Conservation (phyloP, 2,888 invertebrate species). For the Erebia aethiops region DNA sequence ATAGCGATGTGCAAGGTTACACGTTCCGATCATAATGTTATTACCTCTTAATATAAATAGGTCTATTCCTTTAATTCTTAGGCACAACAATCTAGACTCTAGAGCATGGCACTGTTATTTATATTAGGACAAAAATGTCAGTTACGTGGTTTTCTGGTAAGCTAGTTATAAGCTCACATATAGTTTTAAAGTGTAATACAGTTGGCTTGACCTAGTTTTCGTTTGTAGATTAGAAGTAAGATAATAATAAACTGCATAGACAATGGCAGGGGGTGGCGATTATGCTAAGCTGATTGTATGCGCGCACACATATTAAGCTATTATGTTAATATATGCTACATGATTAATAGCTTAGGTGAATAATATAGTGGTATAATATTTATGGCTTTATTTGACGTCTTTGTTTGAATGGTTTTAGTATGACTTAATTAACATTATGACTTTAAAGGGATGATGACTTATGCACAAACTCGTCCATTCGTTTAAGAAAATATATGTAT, state of each 20-base stretch:
- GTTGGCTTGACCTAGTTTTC: constrained; percentile 48
- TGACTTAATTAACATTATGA: constrained; percentile 20
- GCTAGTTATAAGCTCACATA: constrained; percentile 34
- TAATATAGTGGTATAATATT: constrained; percentile 24
- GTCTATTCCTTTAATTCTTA: neutral
- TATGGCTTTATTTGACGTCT: constrained; percentile 27
- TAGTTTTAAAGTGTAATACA: constrained; percentile 48
- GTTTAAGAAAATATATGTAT: neutral
- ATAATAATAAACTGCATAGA: constrained; percentile 48
- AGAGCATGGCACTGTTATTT: neutral
- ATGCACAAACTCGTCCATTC: neutral
- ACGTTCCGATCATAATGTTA: neutral
- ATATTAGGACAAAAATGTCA: constrained; percentile 17
- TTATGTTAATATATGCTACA: constrained; percentile 36
- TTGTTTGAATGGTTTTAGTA: constrained; percentile 21
- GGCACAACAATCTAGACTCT: neutral
- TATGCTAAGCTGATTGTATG: constrained; percentile 46
- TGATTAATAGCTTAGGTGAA: constrained; percentile 23
- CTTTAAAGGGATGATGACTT: constrained; percentile 4
- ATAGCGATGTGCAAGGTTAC: neutral
- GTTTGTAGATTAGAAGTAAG: constrained; percentile 48
- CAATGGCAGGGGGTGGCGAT: constrained; percentile 59
- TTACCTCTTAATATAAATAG: neutral
- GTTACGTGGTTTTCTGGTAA: constrained; percentile 33
- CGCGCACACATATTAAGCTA: constrained; percentile 30